Percentiles rank a stretch among this genome's conserved stretches.
Conservation (phyloP, 2,797 vertebrate genomes). For the Pempheris klunzingeri region DNA sequence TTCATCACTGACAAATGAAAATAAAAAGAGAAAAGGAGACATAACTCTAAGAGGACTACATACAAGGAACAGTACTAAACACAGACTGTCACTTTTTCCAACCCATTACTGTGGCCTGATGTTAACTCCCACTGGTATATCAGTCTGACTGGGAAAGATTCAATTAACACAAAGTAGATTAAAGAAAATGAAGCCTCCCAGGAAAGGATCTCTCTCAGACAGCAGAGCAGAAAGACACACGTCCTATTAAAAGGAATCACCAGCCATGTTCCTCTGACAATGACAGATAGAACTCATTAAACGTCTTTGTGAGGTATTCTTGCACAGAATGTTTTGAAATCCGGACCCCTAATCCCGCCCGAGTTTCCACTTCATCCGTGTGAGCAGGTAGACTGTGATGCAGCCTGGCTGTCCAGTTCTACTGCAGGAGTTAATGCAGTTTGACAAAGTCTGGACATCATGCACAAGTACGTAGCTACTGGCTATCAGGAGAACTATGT, state of each 20-base stretch:
- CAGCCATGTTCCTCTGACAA: slow-evolving; percentile 62
- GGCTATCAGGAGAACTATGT: no score
- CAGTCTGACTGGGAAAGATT: slow-evolving; percentile 43
- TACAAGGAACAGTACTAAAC: neutral
- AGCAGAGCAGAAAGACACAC: slow-evolving; percentile 48
- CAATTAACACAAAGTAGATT: slow-evolving; percentile 56
- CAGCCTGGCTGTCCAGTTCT: no score
- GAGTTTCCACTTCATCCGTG: slow-evolving; percentile 36
- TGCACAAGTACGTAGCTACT: no score
- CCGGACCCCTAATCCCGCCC: slow-evolving; percentile 21
- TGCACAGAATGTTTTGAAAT: slow-evolving; percentile 53
- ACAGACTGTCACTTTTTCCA: neutral
- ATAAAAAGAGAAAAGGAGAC: neutral
- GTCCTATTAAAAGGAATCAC: slow-evolving; percentile 48
- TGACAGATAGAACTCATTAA: slow-evolving; percentile 69
- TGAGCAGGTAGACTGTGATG: slow-evolving; percentile 23
- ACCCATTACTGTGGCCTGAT: neutral
- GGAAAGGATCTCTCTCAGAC: slow-evolving; percentile 58
- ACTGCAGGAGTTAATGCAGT: no score
- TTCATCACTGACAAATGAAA: neutral
- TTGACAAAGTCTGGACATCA: no score
- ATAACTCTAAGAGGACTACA: neutral
- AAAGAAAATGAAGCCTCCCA: slow-evolving; percentile 54
- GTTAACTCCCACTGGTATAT: slow-evolving; percentile 34
- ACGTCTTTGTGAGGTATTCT: slow-evolving; percentile 57